These are phyloP conservation scores for Macrobrachium rosenbergii DNA, from an alignment of 1,140 invertebrate species.

Conservation along the genomic window DNA sequence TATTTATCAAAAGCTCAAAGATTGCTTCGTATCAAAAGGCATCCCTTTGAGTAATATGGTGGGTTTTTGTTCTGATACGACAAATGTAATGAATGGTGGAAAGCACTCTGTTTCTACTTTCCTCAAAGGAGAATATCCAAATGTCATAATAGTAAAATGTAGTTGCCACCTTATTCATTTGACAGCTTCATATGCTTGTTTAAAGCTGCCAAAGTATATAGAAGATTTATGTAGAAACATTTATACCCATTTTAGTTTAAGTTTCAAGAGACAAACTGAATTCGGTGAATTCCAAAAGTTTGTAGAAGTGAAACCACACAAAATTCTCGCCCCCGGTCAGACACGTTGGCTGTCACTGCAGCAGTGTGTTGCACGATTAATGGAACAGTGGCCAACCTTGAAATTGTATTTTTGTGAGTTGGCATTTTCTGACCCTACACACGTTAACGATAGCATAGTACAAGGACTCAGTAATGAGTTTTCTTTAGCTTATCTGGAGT, in stretches of 20 bases:
- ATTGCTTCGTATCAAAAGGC: slow-evolving; percentile 13
- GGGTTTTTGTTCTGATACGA: slow-evolving; percentile 60
- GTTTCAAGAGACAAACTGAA: slow-evolving; percentile 40
- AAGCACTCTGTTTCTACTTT: slow-evolving; percentile 49
- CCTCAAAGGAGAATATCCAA: slow-evolving; percentile 46
- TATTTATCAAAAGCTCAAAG: slow-evolving; percentile 12
- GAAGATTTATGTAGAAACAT: slow-evolving; percentile 55
- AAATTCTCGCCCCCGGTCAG: slow-evolving; percentile 35
- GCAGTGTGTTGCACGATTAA: slow-evolving; percentile 26
- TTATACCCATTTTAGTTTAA: slow-evolving; percentile 52
- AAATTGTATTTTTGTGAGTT: slow-evolving; percentile 31
- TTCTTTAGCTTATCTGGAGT: slow-evolving; percentile 32
- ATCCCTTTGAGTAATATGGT: slow-evolving; percentile 47
- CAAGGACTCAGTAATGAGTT: slow-evolving; percentile 6
- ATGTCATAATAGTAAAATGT: slow-evolving; percentile 60
- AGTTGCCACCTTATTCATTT: slow-evolving; percentile 59
- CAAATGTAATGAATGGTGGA: slow-evolving; percentile 58
- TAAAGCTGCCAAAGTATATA: slow-evolving; percentile 57
- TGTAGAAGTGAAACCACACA: slow-evolving; percentile 40
- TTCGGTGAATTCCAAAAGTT: slow-evolving; percentile 58
- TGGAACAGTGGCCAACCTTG: slow-evolving; percentile 29
- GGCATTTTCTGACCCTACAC: slow-evolving; percentile 20
- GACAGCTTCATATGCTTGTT: slow-evolving; percentile 55
- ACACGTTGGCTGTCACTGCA: slow-evolving; percentile 55
- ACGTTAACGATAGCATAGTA: slow-evolving; percentile 29